These are phyloP conservation scores for Macrostomum lignano DNA, from an alignment of 1,140 invertebrate species.

Conservation along the genomic window DNA sequence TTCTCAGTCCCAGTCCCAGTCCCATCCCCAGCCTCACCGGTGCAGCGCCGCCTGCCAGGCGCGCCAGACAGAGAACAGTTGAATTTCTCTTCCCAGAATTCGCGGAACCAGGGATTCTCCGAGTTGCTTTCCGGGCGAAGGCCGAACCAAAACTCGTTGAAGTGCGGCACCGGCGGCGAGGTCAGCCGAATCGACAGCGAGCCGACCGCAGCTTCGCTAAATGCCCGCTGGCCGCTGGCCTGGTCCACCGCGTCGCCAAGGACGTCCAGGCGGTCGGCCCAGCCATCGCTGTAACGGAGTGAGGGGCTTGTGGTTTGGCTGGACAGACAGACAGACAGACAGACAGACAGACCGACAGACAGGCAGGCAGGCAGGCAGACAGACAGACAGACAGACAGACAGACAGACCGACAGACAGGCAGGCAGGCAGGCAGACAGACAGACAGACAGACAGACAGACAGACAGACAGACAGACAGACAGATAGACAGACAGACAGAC, in stretches of 20 bases:
- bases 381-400: no score
- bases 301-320: slow-evolving; percentile 7
- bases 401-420: no score
- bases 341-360: no score
- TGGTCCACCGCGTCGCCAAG: neutral
- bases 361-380: no score
- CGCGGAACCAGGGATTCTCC: slow-evolving; percentile 44
- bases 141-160: slow-evolving; percentile 40
- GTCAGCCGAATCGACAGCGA: slow-evolving; percentile 44
- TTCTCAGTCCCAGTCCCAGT: no score
- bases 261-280: slow-evolving; percentile 35
- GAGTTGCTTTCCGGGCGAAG: slow-evolving; percentile 36
- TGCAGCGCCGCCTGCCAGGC: no score
- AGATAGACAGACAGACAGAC: no score
- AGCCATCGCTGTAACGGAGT: slow-evolving; percentile 35
- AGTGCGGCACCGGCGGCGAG: slow-evolving; percentile 37
- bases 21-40: no score
- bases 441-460: no score
- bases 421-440: no score
- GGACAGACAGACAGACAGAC: slow-evolving; percentile 5
- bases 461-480: no score
- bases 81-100: slow-evolving; percentile 44
- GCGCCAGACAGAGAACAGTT: no score
- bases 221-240: slow-evolving; percentile 19
- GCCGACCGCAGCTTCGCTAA: slow-evolving; percentile 39